Base-by-base conservation (phyloP, 2,113 vertebrate genomes). In the Hyperoodon ampullatus region DNA sequence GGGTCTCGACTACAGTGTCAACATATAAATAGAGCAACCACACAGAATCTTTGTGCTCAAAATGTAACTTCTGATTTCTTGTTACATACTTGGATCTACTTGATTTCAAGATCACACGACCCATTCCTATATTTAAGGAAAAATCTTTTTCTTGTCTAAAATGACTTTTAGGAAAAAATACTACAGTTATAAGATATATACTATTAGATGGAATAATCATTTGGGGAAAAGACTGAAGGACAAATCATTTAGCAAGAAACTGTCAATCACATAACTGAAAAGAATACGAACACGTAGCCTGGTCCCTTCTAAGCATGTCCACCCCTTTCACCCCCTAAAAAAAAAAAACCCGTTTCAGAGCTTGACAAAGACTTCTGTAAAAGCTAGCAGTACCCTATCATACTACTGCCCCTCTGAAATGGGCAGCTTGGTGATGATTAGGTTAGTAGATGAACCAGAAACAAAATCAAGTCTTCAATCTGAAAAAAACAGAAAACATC, bases 101-200 rank as follows among this genome's bases (percentile, higher is more conserved):
- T 82, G 63, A 87, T 75, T 86, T 94, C 19, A 90, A 92, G 83
- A 96, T 92, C 23, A 96, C 26, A 97, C 91, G 91, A 53, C 21
- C 23, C 14, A 91, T 93, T 91, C 88, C 55, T 77, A 28, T 58
- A 47, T 82, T 85, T 58, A 92, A 88, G 21, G 58, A 82, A 90
- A 19, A 71, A 35, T 44, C 33, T 7, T 80, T 44, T 53, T 91
- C 65, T 39, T 90, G 3, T 61, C 42, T 42, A 88, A 85, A 94
- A 39, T 88, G 65, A 91, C 28, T 88, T 92, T 63, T 24, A 13
- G 60, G 19, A 11, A 55, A 87, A 92, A 90, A 83, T 66, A 78
- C 18, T 88, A 13, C 30, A 55, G 16, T 72, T 88, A 58, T 80
- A 94, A 87, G 30, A 89, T 78, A 93, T 21, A 68, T 39, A 80